Evolutionary conservation across 2,113 vertebrate species (phyloP), one percentile per base, ranked within the genome.

Genomic region (Aspidoscelis tigris): DNA sequence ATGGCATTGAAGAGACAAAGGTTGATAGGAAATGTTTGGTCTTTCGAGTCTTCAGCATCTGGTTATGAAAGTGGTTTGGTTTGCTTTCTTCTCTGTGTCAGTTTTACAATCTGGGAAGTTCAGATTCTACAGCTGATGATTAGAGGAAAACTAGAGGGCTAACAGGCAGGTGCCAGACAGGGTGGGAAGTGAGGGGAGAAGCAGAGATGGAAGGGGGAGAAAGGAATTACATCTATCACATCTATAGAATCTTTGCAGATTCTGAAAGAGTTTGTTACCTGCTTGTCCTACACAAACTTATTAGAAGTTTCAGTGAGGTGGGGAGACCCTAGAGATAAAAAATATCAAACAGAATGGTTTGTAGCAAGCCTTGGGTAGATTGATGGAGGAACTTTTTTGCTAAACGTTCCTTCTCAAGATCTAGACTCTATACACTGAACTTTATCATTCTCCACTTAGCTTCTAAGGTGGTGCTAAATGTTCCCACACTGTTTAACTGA

Each of bases 1-100:
- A 82, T 87, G 89, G 84, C 90, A 90, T 41, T 77, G 90, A 91
- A 86, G 94, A 91, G 81, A 89, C 12, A 26, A 10, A 86, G 92
- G 84, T 87, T 82, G 86, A 0, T 66, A 14, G 58, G 84, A 47
- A n/a, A 0, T 82, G 18, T 41, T 89, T 83, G 88, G 33, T 43
- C 18, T 50, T 50, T 50, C 5, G 47, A 6, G 47, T 50, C 68
- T 8, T 84, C 24, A 12, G 12, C 78, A 76, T 81, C 7, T 14
- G 44, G n/a, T 53, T 44, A 22, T 22, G 0, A 55, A 0, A 24
- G 16, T 79, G 4, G 70, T 50, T 43, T 41, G 47, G 66, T 0
- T 10, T 65, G 12, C 69, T n/a, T 70, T 7, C 69, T 58, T 41
- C 21, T 47, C 69, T 75, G 18, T n/a, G 0, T 0, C 44, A 55